Percentiles rank a stretch among this genome's conserved stretches.
These are phyloP conservation scores for Palythoa caribaeorum DNA, from an alignment of 92 coral and sea anemone species.

Conservation along the genomic window DNA sequence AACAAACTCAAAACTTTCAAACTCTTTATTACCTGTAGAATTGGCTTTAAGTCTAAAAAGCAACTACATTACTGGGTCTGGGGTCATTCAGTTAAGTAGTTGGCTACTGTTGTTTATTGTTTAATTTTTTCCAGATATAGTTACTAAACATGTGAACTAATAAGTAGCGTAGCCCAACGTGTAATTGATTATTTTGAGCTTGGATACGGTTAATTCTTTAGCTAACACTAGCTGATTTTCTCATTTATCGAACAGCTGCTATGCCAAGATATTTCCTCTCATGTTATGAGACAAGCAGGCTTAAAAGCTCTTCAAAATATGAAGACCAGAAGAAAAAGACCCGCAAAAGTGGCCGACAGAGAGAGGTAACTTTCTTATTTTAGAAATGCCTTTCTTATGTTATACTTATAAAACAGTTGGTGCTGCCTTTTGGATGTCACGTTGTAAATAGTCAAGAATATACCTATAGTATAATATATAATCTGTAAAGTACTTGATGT, in stretches of 20 bases:
- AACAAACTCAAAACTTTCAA: too few species aligned
- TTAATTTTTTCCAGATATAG: too few species aligned
- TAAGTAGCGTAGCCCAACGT: neutral
- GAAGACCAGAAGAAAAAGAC: conserved; percentile 53
- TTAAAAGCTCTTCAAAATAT: conserved; percentile 43
- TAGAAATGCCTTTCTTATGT: neutral
- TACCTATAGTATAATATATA: neutral
- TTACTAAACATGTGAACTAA: neutral
- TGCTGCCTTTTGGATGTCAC: too few species aligned
- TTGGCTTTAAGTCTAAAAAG: too few species aligned
- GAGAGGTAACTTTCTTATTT: conserved; percentile 53
- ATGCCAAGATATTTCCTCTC: conserved; percentile 52
- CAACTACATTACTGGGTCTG: too few species aligned
- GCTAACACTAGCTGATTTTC: conserved; percentile 26
- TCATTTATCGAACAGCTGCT: conserved; percentile 41
- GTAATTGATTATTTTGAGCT: neutral
- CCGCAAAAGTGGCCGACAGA: conserved; percentile 57
- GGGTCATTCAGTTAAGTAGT: too few species aligned
- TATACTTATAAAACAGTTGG: too few species aligned
- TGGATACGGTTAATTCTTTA: neutral
- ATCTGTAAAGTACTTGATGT: conserved; percentile 3
- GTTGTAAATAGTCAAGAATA: neutral
- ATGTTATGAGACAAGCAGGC: conserved; percentile 24
- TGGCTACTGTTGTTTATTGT: too few species aligned
- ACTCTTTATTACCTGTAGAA: too few species aligned